A percentile compares a stretch with the other conserved stretches of the same genome.
Evolutionary conservation across 2,888 invertebrate species (phyloP).

Genomic region (Archips crataeganus): DNA sequence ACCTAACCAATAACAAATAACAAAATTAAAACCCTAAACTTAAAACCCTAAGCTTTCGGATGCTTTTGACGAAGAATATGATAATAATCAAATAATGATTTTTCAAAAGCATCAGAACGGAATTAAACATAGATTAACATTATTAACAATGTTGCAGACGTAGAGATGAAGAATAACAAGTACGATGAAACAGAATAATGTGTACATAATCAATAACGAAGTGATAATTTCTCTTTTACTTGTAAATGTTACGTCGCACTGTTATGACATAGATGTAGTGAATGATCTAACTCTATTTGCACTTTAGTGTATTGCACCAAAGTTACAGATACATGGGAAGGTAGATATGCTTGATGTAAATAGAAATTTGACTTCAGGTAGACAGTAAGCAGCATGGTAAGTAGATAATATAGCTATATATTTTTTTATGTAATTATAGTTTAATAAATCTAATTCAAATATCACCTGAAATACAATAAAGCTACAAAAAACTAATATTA

Average conservation of each 20-base stretch:
- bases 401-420: constrained; percentile 21
- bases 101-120: constrained; percentile 12
- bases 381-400: constrained; percentile 35
- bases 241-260: constrained; percentile 14
- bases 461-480: background rate
- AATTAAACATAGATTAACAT: background rate
- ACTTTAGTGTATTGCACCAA: constrained; percentile 30
- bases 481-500: background rate
- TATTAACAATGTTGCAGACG: constrained; percentile 13
- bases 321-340: constrained; percentile 30
- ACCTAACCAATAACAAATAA: constrained; percentile 20
- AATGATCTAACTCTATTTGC: constrained; percentile 35
- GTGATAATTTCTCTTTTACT: constrained; percentile 19
- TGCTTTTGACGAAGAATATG: constrained; percentile 13
- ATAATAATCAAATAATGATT: background rate
- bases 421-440: background rate
- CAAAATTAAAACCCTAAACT: constrained; percentile 13
- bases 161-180: constrained; percentile 26
- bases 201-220: constrained; percentile 30
- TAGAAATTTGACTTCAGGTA: constrained; percentile 30
- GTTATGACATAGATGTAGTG: constrained; percentile 31
- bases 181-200: background rate
- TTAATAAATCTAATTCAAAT: background rate
- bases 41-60: constrained; percentile 7
- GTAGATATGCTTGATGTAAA: constrained; percentile 37